Evolutionary conservation across 2,888 invertebrate species (phyloP), one percentile per base, ranked within the genome.

Genomic region (Monopis laevigella): DNA sequence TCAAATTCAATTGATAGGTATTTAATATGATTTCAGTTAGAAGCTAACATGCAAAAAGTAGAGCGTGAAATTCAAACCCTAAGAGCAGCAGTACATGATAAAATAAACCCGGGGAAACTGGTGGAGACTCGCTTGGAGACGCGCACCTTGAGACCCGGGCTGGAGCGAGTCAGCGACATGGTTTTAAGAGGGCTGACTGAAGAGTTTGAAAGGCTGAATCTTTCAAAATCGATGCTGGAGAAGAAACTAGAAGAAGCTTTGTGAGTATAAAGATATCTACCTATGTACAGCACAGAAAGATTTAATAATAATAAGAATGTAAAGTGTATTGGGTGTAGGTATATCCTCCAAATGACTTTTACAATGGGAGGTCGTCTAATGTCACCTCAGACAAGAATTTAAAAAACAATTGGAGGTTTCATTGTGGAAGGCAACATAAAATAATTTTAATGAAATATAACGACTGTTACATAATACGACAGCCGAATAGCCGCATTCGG

Each of bases 41-140:
- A 87, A 53, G 83, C 84, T 43, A 95, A 95, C 71, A 90, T 96
- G 83, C 88, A 88, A 45, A 88, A 86, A 56, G 77, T 92, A 4
- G 83, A 87, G 42, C 85, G 86, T 48, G 96, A 96, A 70, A 90
- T 96, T 36, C 81, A 84, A 43, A 82, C 84, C 0, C 62, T 96
- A 8, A 89, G 93, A 53, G 87, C 86, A 17, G 88, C 93, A 0
- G 77, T 93, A 2, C 73, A 85, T 2, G 89, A 88, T 45, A 95
- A 95, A 75, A 87, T 86, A 3, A 88, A 91, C 56, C 88, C 88
- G 0, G 82, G 90, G 29, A 96, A 95, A 62, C 74, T 96, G 50
- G 92, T 91, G 3, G 92, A 96, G 68, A 94, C 94, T 0, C 83
- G 96, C 39, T 80, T 95, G 39, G 95, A 95, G 63, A 92, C 90